Percentiles rank a stretch among this genome's conserved stretches.
Conservation (phyloP, 2,113 vertebrate genomes). For the Semnornis frantzii region DNA sequence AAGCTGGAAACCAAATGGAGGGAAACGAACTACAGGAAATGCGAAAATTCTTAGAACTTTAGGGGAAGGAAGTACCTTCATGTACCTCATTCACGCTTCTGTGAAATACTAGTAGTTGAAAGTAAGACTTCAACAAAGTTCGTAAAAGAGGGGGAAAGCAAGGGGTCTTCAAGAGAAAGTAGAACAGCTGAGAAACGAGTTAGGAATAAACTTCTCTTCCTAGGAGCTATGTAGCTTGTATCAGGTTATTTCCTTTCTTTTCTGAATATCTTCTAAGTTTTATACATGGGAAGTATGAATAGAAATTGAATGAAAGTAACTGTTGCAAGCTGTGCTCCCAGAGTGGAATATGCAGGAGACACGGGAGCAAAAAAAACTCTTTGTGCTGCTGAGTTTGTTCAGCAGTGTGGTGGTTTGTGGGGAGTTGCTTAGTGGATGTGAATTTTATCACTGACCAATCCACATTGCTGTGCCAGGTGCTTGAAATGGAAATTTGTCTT, state of each 20-base stretch:
- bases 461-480: not conserved
- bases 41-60: not conserved
- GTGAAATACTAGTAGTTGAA: not conserved
- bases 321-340: not conserved
- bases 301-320: not conserved
- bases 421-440: not conserved
- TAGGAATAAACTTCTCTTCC: not conserved
- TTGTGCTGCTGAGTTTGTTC: not conserved
- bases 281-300: not conserved
- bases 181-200: not conserved
- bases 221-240: not conserved
- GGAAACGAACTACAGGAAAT: not conserved
- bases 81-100: not conserved
- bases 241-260: not conserved
- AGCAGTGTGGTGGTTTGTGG: not conserved
- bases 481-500: not conserved
- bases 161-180: not conserved
- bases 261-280: not conserved
- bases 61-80: not conserved
- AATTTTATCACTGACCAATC: not conserved
- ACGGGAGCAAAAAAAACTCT: not conserved
- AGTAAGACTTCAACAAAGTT: not conserved
- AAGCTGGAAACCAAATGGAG: not conserved
- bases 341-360: not conserved
- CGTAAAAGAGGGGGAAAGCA: not conserved